Evolutionary conservation across 37 sponge, comb jelly and placozoan genomes (phyloP), one percentile per base, ranked within the genome.

Genomic region (Hormiphora californensis): DNA sequence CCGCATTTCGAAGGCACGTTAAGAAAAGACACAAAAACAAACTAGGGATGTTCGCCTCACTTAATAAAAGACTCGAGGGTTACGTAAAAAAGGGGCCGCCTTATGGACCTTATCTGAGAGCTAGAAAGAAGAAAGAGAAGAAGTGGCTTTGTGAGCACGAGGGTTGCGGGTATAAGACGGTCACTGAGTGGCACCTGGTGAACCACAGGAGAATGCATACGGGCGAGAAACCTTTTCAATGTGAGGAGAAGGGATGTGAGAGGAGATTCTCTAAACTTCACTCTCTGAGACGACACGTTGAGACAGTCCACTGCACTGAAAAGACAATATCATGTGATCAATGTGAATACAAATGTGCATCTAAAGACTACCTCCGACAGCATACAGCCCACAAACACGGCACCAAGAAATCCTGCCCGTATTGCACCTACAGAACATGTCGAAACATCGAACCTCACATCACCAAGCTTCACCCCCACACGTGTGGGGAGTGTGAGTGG

Each of bases 101-200:
- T 21, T n/a, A n/a, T n/a, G n/a, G n/a, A n/a, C n/a, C n/a, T n/a
- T n/a, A n/a, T n/a, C 46, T 28, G 43, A 33, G 46, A 17, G 15
- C 3, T 43, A 39, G 27, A 15, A 33, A 46, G 23, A 21, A 43
- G 4, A 73, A 41, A 73, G 81, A 73, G 27, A 73, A 73, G 22
- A 73, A 73, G 44, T 73, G 40, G 12, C 43, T 46, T 3, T 73
- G 81, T 73, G 81, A 73, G n/a, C n/a, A n/a, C n/a, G n/a, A n/a
- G 19, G 39, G 40, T 5, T 73, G 81, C 43, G 81, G 81, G 5
- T 43, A 23, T 21, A 73, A 73, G 25, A 46, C 81, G 5, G 25
- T 46, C 17, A 43, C 81, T 0, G 43, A 43, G 81, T 73, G 81
- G 81, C 43, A 73, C 22, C 40, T 73, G 21, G 43, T 11, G 40